Evolutionary conservation across 2,797 vertebrate species (phyloP), one percentile per base, ranked within the genome.

Genomic region (Masticophis lateralis): DNA sequence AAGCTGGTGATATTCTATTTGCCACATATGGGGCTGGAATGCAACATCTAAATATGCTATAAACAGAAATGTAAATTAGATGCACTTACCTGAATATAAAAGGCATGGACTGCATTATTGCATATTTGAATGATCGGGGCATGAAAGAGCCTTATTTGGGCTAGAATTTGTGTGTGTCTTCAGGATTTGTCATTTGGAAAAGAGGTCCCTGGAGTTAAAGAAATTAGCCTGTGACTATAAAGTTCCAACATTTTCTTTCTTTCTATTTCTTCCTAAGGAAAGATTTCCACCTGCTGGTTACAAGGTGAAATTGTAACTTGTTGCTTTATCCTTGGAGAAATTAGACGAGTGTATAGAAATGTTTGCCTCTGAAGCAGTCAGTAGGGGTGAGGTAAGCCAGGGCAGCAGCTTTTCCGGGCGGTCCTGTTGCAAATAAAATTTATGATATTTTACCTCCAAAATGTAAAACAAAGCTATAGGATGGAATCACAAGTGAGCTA

Each of bases 201-300:
- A 83, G 37, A 12, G 43, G 37, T 12, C 74, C 16, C 37, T 83
- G 43, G 74, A 47, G 12, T 83, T 83, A 25, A 83, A 83, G 37
- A 83, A 47, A 83, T 5, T 43, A 83, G 43, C 43, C 2, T 47
- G 20, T 5, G 43, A 47, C 5, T 47, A 25, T 47, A 25, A 83
- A 83, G 9, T 83, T 12, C 22, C 20, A 47, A 57, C 55, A 22
- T 87, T 87, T 9, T n/a, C 9, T 27, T 66, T 55, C 63, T 37
- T 10, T 3, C 18, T 20, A 28, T 69, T 94, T n/a, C 12, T 56
- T 86, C 1, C 91, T 0, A 63, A 93, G 93, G 47, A 91, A 95
- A 96, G 94, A 94, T 95, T 96, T 90, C 95, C 97, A 97, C 96
- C 97, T 97, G 92, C 95, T 96, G 97, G 93, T 5, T 18, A 91